These are phyloP conservation scores for Vulpes vulpes DNA, from an alignment of 2,113 vertebrate genomes.

Conservation along the genomic window DNA sequence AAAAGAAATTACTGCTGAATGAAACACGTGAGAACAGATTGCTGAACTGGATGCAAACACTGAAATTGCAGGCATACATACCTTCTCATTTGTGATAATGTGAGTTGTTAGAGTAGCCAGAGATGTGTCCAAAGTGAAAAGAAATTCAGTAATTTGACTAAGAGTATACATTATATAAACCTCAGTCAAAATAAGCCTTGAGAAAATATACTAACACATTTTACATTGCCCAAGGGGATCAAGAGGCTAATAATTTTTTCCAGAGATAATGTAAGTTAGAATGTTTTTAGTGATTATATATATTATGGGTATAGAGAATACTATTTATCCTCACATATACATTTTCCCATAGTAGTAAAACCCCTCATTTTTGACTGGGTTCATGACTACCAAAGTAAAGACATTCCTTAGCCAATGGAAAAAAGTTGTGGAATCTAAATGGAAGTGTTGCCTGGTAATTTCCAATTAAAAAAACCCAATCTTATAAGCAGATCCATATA, in stretches of 20 bases:
- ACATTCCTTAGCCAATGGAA: not conserved
- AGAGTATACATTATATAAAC: not conserved
- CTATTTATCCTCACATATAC: not conserved
- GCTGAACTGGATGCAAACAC: not conserved
- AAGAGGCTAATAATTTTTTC: not conserved
- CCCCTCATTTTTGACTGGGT: not conserved
- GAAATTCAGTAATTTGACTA: not conserved
- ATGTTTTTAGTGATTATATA: not conserved
- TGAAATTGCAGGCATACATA: not conserved
- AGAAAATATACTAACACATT: not conserved
- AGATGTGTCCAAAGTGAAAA: not conserved
- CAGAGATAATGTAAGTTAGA: not conserved
- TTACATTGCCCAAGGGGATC: not conserved
- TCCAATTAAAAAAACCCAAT: not conserved
- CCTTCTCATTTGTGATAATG: not conserved
- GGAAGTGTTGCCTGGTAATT: not conserved
- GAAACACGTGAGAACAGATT: not conserved
- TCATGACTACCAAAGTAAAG: not conserved
- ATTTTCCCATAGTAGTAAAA: conserved; percentile 17
- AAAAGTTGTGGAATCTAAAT: not conserved
- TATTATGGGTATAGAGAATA: not conserved
- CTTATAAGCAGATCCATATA: not conserved
- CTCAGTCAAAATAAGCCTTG: not conserved
- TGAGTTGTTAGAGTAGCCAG: not conserved
- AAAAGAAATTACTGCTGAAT: not conserved